phyloP scores from a whole-genome alignment of 2,113 vertebrate species.

The Cottus gobio region DNA sequence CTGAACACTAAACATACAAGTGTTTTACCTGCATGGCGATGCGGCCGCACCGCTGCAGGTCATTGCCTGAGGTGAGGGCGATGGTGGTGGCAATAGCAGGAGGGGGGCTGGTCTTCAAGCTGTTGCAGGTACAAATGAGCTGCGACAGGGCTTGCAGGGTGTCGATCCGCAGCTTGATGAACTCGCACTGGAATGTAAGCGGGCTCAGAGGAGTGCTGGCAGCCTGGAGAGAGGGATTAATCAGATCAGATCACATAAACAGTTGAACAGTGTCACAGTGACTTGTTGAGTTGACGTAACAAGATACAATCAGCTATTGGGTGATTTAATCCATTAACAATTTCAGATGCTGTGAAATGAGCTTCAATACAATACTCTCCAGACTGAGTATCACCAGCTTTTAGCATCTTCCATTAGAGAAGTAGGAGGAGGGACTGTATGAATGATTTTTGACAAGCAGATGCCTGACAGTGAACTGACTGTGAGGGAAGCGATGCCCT shows the following conservation, averaged over 20 bases:
- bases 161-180: constrained; percentile 97
- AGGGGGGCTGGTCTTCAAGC: constrained; percentile 97
- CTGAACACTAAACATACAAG: background rate
- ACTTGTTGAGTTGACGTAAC: constrained; percentile 4
- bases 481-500: constrained; percentile 96
- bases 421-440: background rate
- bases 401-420: constrained; percentile 20
- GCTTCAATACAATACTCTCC: background rate
- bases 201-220: constrained; percentile 97
- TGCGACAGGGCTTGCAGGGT: constrained; percentile 96
- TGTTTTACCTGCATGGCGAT: constrained; percentile 92
- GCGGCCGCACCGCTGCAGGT: constrained; percentile 95
- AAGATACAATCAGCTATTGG: constrained; percentile 8
- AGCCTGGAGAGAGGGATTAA: constrained; percentile 83
- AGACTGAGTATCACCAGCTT: constrained; percentile 17
- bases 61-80: constrained; percentile 92
- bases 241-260: constrained; percentile 32
- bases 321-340: constrained; percentile 21
- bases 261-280: background rate
- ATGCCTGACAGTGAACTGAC: constrained; percentile 80
- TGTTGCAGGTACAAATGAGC: constrained; percentile 98
- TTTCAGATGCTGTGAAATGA: background rate
- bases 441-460: constrained; percentile 39
- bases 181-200: constrained; percentile 96
- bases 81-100: constrained; percentile 96